Percentiles rank a stretch among this genome's conserved stretches.
These are phyloP conservation scores for Galbula dea DNA, from an alignment of 2,113 vertebrate genomes.

Conservation along the genomic window DNA sequence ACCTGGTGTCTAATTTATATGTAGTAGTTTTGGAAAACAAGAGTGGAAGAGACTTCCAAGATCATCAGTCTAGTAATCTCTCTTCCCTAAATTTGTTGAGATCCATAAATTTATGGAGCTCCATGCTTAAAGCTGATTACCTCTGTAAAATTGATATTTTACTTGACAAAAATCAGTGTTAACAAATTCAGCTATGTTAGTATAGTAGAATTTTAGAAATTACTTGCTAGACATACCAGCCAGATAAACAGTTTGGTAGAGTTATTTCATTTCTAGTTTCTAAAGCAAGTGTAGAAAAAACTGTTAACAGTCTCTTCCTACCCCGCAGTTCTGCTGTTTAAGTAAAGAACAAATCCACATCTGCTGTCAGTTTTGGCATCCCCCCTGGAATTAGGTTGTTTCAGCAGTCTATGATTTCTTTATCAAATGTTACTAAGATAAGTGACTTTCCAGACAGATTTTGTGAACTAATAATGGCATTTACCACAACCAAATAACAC, in stretches of 20 bases:
- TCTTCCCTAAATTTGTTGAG: not conserved
- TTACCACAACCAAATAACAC: constrained; percentile 9
- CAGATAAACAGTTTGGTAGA: not conserved
- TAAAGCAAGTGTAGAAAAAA: not conserved
- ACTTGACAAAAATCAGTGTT: not conserved
- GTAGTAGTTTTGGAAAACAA: not conserved
- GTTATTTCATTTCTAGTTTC: not conserved
- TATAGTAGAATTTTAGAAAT: not conserved
- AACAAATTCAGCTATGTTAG: not conserved
- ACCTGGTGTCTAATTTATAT: not conserved
- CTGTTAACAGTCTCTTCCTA: not conserved
- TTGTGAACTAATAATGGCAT: constrained; percentile 16
- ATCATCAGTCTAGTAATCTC: not conserved
- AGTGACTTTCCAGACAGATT: not conserved
- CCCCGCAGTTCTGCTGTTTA: not conserved
- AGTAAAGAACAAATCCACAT: not conserved
- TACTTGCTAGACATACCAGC: not conserved
- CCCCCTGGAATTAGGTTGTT: not conserved
- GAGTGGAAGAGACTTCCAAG: not conserved
- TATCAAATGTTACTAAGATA: not conserved
- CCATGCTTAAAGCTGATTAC: not conserved
- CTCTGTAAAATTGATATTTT: not conserved
- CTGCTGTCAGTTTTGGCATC: not conserved
- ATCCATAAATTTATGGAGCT: not conserved
- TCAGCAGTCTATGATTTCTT: not conserved